Evolutionary conservation across 2,888 invertebrate species (phyloP).

Genomic region (Cheilosia vernalis): DNA sequence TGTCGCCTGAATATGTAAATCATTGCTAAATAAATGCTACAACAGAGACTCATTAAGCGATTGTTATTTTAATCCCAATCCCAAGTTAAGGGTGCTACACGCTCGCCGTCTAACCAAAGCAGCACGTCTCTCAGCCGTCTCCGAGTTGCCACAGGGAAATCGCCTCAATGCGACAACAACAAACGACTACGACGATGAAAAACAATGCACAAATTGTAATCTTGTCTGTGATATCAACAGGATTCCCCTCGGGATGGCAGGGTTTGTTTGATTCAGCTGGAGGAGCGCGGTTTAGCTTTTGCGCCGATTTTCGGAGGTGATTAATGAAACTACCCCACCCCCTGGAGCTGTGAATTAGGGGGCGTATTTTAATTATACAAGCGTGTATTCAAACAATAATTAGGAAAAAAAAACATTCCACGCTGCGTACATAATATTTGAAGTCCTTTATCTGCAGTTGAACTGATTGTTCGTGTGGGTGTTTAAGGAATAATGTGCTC

Average conservation of each 20-base stretch:
- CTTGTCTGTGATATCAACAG: conserved; percentile 55
- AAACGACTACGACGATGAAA: not conserved
- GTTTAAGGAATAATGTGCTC: conserved; percentile 14
- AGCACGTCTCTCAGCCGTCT: conserved; percentile 3
- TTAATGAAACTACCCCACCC: conserved; percentile 21
- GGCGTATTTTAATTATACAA: conserved; percentile 51
- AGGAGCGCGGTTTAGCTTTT: conserved; percentile 2
- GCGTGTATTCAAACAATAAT: conserved; percentile 48
- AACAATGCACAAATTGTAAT: conserved; percentile 62
- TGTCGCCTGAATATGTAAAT: conserved; percentile 66
- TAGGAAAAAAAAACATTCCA: conserved; percentile 28
- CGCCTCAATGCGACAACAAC: not conserved
- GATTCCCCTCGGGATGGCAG: conserved; percentile 20
- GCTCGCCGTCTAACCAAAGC: conserved; percentile 45
- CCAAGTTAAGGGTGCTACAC: conserved; percentile 58
- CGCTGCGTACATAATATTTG: not conserved
- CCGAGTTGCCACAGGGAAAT: not conserved
- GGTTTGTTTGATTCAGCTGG: conserved; percentile 13
- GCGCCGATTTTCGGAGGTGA: conserved; percentile 35
- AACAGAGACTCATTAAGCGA: conserved; percentile 70
- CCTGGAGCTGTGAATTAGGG: conserved; percentile 1
- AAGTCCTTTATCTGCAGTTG: conserved; percentile 1
- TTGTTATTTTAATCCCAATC: conserved; percentile 71
- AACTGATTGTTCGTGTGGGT: conserved; percentile 1
- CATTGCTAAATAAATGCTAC: conserved; percentile 69